phyloP scores from a whole-genome alignment of 2,888 invertebrate species.

The Laothoe populi region DNA sequence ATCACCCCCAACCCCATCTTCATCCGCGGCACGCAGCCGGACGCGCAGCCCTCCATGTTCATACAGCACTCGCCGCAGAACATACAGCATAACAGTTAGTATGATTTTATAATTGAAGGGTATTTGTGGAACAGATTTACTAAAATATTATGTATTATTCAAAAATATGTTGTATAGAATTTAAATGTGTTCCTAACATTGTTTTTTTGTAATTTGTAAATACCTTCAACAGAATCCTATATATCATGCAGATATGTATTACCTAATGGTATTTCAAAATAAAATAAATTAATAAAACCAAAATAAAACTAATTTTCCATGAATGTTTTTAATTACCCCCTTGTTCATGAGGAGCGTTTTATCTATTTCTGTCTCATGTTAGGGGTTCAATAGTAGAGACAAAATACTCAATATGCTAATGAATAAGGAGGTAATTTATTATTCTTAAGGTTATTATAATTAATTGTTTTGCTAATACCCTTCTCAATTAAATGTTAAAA shows the following conservation, averaged over 20 bases:
- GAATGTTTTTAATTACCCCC: not conserved
- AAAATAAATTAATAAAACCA: no score
- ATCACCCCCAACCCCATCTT: slow-evolving; percentile 92
- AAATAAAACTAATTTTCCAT: no score
- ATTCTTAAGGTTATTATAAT: not conserved
- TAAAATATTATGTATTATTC: no score
- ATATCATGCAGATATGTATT: no score
- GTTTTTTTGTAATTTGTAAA: no score
- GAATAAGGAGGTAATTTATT: not conserved
- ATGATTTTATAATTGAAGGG: slow-evolving; percentile 37
- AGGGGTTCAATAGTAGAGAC: not conserved
- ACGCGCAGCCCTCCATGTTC: slow-evolving; percentile 89
- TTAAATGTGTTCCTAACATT: no score
- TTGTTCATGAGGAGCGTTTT: not conserved
- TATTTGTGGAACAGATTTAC: no score
- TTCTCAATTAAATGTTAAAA: not conserved
- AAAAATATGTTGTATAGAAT: no score
- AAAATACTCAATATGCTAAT: not conserved
- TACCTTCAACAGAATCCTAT: no score
- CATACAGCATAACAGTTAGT: slow-evolving; percentile 77
- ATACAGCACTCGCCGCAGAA: slow-evolving; percentile 91
- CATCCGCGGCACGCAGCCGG: slow-evolving; percentile 92
- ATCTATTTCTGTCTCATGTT: not conserved
- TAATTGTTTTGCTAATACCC: not conserved
- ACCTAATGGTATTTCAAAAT: no score